phyloP scores from a whole-genome alignment of 2,888 invertebrate species.

The Odontocerum albicorne region DNA sequence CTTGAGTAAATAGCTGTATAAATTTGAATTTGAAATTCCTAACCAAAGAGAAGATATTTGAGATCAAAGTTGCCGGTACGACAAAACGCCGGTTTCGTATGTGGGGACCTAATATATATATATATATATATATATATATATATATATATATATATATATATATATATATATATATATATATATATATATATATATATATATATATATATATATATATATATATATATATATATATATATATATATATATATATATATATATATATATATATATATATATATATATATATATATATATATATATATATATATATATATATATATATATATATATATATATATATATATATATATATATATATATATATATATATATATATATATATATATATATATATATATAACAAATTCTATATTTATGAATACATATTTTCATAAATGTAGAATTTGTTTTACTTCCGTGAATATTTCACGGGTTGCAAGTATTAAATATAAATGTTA shows the following conservation, averaged over 20 bases:
- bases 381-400: slow-evolving; percentile 22
- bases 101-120: too few species aligned
- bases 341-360: slow-evolving; percentile 27
- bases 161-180: slow-evolving; percentile 20
- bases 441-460: too few species aligned
- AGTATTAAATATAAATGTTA: too few species aligned
- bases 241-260: slow-evolving; percentile 27
- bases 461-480: too few species aligned
- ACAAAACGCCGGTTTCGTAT: too few species aligned
- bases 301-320: slow-evolving; percentile 28
- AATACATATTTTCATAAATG: too few species aligned
- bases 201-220: slow-evolving; percentile 26
- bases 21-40: too few species aligned
- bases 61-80: too few species aligned
- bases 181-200: slow-evolving; percentile 22
- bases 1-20: too few species aligned
- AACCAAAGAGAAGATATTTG: too few species aligned
- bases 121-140: slow-evolving; percentile 24
- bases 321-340: slow-evolving; percentile 27
- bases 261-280: slow-evolving; percentile 17
- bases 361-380: slow-evolving; percentile 27
- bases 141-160: slow-evolving; percentile 21
- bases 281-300: slow-evolving; percentile 23
- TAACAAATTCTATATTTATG: too few species aligned
- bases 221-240: slow-evolving; percentile 28